These are phyloP conservation scores for Galagoides demidoff DNA, from an alignment of 2,797 vertebrate species.

Conservation along the genomic window DNA sequence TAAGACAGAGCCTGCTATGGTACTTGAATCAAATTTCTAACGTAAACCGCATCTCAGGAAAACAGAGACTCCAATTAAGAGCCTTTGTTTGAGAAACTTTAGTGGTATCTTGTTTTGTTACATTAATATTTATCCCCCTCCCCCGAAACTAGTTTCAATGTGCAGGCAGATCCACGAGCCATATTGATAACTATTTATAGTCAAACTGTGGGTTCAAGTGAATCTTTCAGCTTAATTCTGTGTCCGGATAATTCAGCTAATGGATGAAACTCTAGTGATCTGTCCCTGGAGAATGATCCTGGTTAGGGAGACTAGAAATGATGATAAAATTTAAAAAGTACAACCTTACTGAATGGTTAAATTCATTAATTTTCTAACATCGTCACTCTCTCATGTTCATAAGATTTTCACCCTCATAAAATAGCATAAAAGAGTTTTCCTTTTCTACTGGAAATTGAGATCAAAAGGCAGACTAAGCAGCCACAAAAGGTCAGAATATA, in stretches of 20 bases:
- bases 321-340: neutral
- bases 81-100: neutral
- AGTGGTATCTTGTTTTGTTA: neutral
- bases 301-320: neutral
- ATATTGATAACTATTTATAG: neutral
- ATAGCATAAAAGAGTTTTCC: neutral
- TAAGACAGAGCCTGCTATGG: neutral
- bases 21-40: neutral
- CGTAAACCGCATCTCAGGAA: neutral
- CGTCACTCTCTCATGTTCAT: slow-evolving; percentile 13
- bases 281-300: neutral
- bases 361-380: slow-evolving; percentile 19
- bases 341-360: neutral
- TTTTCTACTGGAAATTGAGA: slow-evolving; percentile 57
- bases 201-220: neutral
- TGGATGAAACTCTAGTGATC: neutral
- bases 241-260: neutral
- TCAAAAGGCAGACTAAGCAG: slow-evolving; percentile 51
- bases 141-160: neutral
- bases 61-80: neutral
- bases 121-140: neutral
- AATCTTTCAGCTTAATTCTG: slow-evolving; percentile 7
- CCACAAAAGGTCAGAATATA: slow-evolving; percentile 57
- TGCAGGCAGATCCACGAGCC: neutral
- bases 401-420: slow-evolving; percentile 56